A percentile compares a stretch with the other conserved stretches of the same genome.
Conservation (phyloP, 2,797 vertebrate species). For the Antrozous pallidus region DNA sequence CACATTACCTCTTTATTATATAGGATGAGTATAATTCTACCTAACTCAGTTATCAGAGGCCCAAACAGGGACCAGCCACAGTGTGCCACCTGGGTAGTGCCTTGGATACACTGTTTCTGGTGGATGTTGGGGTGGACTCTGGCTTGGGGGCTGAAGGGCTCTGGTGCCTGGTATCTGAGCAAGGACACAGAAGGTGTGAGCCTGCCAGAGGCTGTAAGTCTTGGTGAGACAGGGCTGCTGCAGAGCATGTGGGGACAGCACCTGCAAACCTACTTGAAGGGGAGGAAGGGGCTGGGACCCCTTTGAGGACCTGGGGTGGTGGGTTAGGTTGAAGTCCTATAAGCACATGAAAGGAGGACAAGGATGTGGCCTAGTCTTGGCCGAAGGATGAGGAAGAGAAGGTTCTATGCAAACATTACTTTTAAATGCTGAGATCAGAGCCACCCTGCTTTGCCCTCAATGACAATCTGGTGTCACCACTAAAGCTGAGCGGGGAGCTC, state of each 20-base stretch:
- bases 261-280: neutral
- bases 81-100: neutral
- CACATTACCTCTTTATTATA: too few relatives aligned
- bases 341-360: rapidly evolving
- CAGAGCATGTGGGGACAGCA: neutral
- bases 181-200: neutral
- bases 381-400: too few relatives aligned
- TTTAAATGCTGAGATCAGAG: too few relatives aligned
- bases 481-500: neutral
- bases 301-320: neutral
- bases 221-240: neutral
- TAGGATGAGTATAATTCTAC: neutral
- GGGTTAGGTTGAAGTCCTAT: neutral
- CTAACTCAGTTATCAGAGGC: neutral
- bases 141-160: neutral
- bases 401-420: too few relatives aligned
- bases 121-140: too few relatives aligned
- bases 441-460: neutral
- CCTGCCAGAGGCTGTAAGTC: neutral
- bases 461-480: neutral
- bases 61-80: neutral
- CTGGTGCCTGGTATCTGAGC: neutral
- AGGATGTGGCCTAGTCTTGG: too few relatives aligned
- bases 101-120: neutral
- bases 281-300: neutral